phyloP scores from a whole-genome alignment of 2,113 vertebrate species.

The Gobius niger region DNA sequence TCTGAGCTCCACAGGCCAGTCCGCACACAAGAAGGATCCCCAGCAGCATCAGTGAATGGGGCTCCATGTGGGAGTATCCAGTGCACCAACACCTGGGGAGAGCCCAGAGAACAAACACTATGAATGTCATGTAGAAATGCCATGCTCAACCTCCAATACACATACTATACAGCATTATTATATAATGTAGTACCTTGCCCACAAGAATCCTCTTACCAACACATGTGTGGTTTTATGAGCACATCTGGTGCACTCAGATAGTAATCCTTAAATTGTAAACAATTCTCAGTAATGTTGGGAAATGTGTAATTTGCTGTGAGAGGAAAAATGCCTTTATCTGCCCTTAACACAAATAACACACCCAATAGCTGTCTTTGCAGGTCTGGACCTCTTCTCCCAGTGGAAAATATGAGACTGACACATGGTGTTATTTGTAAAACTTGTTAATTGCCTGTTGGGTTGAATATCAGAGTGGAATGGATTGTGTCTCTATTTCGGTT shows the following conservation, averaged over 20 bases:
- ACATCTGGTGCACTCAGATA: conserved; percentile 13
- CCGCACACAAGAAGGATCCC: conserved; percentile 77
- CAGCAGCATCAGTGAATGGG: conserved; percentile 69
- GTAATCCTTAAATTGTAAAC: conserved; percentile 4
- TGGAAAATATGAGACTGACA: conserved; percentile 70
- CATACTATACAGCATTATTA: neutral
- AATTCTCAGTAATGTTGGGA: conserved; percentile 39
- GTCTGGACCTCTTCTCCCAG: conserved; percentile 54
- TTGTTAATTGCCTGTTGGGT: neutral
- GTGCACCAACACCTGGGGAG: conserved; percentile 52
- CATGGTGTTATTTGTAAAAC: conserved; percentile 47
- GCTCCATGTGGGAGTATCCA: conserved; percentile 68
- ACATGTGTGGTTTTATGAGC: neutral
- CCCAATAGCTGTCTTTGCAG: conserved; percentile 47
- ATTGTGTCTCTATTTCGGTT: no score
- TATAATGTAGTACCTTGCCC: neutral
- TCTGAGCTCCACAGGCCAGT: conserved; percentile 55
- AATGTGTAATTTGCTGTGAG: conserved; percentile 8
- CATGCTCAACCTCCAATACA: neutral
- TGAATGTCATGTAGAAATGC: conserved; percentile 5
- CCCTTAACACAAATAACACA: conserved; percentile 38
- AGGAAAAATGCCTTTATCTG: conserved; percentile 52
- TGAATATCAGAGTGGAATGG: no score
- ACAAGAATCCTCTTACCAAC: neutral
- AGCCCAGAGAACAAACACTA: conserved; percentile 1